These are phyloP conservation scores for Drosophila sturtevanti DNA, from an alignment of 1,140 invertebrate genomes.

Conservation along the genomic window DNA sequence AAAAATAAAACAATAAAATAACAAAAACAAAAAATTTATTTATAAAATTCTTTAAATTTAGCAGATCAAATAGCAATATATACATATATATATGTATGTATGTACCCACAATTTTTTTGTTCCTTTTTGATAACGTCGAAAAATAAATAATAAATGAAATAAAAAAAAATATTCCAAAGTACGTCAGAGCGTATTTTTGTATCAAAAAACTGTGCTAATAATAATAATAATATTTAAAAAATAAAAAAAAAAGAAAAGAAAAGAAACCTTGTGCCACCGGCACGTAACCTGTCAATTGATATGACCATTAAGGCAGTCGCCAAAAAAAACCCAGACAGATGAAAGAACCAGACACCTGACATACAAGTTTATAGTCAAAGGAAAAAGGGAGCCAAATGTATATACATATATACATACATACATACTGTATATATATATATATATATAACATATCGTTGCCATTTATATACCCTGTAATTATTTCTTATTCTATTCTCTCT, in stretches of 20 bases:
- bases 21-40: slow-evolving; percentile 36
- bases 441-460: neutral
- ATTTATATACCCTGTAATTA: neutral
- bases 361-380: slow-evolving; percentile 5
- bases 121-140: slow-evolving; percentile 33
- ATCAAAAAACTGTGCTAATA: slow-evolving; percentile 51
- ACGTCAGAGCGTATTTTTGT: slow-evolving; percentile 50
- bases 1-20: no score
- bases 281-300: slow-evolving; percentile 45
- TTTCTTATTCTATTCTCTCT: neutral
- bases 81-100: neutral
- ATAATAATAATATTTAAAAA: slow-evolving; percentile 19
- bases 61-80: slow-evolving; percentile 39
- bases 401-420: no score
- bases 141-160: slow-evolving; percentile 4
- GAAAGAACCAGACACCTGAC: slow-evolving; percentile 1
- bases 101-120: slow-evolving; percentile 9
- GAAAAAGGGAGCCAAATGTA: neutral
- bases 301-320: slow-evolving; percentile 42
- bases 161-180: slow-evolving; percentile 37
- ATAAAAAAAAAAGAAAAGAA: no score
- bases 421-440: no score
- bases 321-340: neutral
- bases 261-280: slow-evolving; percentile 54
- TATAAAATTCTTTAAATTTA: slow-evolving; percentile 57